Conservation (phyloP, 2,797 vertebrate genomes). For the Fratercula arctica region DNA sequence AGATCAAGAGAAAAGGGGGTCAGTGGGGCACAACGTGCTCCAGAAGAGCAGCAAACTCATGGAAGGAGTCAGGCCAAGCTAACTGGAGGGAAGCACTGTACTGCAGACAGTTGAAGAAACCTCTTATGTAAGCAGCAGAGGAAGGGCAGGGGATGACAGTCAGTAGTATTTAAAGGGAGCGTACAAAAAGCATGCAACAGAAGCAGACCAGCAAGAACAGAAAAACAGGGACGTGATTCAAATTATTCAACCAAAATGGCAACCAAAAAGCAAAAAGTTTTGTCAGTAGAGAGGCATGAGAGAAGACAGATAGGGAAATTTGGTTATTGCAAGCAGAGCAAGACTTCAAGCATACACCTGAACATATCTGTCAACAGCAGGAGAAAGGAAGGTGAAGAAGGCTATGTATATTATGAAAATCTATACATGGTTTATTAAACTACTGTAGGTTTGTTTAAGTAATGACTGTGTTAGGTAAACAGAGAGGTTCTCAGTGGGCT, state of each 20-base stretch:
- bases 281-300: not conserved
- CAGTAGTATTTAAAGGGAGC: not conserved
- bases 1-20: not conserved
- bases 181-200: not conserved
- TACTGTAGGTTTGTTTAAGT: not conserved
- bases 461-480: not conserved
- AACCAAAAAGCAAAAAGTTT: not conserved
- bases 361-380: not conserved
- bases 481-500: not conserved
- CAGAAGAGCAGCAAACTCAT: not conserved
- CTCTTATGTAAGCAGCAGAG: not conserved
- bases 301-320: not conserved
- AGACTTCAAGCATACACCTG: not conserved
- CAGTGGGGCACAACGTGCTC: not conserved
- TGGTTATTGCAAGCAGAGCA: not conserved
- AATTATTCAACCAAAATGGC: not conserved
- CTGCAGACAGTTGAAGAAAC: not conserved
- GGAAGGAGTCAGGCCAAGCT: not conserved
- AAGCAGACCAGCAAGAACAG: not conserved
- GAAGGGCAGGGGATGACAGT: not conserved
- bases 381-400: not conserved
- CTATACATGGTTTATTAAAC: not conserved
- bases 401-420: not conserved
- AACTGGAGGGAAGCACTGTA: not conserved
- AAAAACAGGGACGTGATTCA: not conserved